Evolutionary conservation across 2,797 vertebrate species (phyloP).

Genomic region (Paguma larvata): DNA sequence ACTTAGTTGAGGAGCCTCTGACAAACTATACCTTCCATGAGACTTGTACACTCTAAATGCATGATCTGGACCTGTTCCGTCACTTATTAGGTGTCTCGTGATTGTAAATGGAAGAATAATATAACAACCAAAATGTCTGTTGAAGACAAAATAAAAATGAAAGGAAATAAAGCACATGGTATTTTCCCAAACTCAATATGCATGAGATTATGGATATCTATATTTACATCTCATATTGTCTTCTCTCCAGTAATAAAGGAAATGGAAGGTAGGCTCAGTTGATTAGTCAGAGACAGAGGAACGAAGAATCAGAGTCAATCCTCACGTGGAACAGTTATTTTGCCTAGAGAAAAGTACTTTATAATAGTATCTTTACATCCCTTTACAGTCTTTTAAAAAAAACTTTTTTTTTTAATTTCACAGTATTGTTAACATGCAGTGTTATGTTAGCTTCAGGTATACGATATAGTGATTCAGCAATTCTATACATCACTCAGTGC

Average conservation of each 20-base stretch:
- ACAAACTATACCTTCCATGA: background rate
- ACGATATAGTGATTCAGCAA: background rate
- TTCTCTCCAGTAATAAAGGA: background rate
- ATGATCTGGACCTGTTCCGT: background rate
- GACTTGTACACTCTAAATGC: background rate
- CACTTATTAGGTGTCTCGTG: background rate
- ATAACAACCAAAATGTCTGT: background rate
- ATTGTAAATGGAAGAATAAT: background rate
- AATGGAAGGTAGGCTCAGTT: background rate
- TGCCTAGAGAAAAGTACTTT: background rate
- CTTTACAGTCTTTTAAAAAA: background rate
- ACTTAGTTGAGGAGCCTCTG: background rate
- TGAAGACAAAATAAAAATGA: background rate
- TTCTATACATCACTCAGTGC: background rate
- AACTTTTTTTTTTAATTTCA: background rate
- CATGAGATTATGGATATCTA: background rate
- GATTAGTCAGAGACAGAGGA: constrained; percentile 6
- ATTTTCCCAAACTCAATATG: background rate
- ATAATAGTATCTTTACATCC: background rate
- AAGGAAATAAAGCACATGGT: background rate
- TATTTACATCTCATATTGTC: background rate
- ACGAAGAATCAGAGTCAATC: background rate
- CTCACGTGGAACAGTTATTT: background rate
- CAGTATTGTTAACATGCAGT: background rate
- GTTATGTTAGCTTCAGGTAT: background rate